phyloP scores from a whole-genome alignment of 2,113 vertebrate species.

The Chaenogobius annularis region DNA sequence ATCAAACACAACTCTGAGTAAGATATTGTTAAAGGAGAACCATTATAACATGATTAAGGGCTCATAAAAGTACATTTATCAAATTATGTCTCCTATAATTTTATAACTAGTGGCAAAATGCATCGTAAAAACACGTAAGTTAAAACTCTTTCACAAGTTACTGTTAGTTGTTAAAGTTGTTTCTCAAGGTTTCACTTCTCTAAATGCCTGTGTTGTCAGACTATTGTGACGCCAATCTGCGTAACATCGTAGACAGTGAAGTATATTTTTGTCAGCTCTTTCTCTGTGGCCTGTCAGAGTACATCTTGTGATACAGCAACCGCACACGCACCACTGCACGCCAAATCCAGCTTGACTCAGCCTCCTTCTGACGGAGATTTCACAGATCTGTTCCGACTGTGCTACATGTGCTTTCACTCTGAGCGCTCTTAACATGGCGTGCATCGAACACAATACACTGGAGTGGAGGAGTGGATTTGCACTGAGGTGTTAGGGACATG shows the following conservation, averaged over 20 bases:
- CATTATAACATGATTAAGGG: no score
- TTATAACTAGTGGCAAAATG: no score
- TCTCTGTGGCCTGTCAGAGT: conserved; percentile 29
- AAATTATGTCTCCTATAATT: no score
- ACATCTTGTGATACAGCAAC: conserved; percentile 56
- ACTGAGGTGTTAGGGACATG: conserved; percentile 41
- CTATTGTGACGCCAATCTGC: conserved; percentile 24
- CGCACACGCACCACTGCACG: conserved; percentile 34
- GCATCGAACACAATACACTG: conserved; percentile 45
- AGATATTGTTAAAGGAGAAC: no score
- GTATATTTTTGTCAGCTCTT: conserved; percentile 37
- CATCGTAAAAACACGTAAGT: no score
- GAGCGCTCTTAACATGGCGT: conserved; percentile 20
- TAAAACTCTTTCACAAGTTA: no score
- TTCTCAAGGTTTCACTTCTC: conserved; percentile 31
- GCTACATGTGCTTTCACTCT: conserved; percentile 57
- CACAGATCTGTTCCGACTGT: conserved; percentile 39
- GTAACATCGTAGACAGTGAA: conserved; percentile 15
- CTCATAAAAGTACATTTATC: no score
- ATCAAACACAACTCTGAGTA: neutral
- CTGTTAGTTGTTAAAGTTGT: neutral
- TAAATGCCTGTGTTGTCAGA: conserved; percentile 21
- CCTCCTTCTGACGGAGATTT: conserved; percentile 52
- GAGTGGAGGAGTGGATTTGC: conserved; percentile 47
- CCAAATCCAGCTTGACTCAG: conserved; percentile 40